Conservation (phyloP, 2,888 invertebrate species). For the Omphaloscelis lunosa region DNA sequence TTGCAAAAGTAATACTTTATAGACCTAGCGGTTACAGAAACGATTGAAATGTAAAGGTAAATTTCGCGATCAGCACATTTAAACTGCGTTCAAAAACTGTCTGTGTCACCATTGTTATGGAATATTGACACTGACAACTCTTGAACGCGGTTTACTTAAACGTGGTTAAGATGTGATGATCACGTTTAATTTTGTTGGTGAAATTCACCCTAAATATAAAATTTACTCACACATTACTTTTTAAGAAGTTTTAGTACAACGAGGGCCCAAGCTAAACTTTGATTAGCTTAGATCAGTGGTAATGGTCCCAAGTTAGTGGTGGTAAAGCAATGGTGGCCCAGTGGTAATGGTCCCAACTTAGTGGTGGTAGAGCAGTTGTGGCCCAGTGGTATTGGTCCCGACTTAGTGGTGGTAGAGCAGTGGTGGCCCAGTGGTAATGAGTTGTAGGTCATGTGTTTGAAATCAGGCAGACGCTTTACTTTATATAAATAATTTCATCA, state of each 20-base stretch:
- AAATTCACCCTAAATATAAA: neutral
- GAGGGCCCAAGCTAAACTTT: neutral
- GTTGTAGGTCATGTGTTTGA: no score
- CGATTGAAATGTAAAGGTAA: neutral
- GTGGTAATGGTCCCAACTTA: no score
- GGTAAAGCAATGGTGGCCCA: no score
- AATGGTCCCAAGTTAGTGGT: no score
- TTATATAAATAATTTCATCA: no score
- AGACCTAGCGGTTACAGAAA: neutral
- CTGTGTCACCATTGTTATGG: neutral
- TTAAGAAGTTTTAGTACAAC: neutral
- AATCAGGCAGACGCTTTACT: no score
- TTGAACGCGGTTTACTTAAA: neutral
- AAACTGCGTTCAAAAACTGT: neutral
- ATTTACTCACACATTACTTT: neutral
- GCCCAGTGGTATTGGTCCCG: no score
- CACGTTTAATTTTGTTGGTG: neutral
- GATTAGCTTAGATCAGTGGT: neutral
- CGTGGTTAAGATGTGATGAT: neutral
- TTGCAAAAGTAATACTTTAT: neutral
- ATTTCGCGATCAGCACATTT: neutral
- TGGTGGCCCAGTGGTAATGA: no score
- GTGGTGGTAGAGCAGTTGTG: no score
- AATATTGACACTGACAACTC: neutral
- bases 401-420: no score